Conservation (phyloP, 2,113 vertebrate genomes). For the Ictidomys tridecemlineatus region DNA sequence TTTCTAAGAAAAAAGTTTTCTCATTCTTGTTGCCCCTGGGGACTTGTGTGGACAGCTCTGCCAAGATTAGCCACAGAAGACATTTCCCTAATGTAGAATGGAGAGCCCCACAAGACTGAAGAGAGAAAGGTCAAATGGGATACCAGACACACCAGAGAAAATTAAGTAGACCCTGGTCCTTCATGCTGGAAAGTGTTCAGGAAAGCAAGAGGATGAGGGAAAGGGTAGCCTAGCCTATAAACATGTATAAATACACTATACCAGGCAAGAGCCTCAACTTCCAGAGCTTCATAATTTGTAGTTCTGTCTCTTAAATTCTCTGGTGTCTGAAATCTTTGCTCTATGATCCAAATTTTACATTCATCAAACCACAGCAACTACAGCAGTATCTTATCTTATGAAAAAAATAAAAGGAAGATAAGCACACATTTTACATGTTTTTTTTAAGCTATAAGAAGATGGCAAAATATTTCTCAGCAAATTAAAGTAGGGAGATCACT, state of each 20-base stretch:
- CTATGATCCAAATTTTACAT: background rate
- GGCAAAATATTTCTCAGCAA: background rate
- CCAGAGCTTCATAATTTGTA: fast-evolving
- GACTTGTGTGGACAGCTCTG: background rate
- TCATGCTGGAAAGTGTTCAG: fast-evolving
- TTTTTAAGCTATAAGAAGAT: background rate
- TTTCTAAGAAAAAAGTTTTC: background rate
- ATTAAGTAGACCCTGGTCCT: fast-evolving
- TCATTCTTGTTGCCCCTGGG: background rate
- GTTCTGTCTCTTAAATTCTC: background rate
- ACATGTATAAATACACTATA: fast-evolving
- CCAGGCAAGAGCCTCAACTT: background rate
- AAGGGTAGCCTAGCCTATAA: background rate
- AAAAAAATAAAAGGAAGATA: background rate
- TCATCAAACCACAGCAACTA: background rate
- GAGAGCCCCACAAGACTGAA: background rate
- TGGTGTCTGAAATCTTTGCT: background rate
- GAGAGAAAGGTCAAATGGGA: background rate
- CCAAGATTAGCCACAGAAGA: background rate
- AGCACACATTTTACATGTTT: background rate
- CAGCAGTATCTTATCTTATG: background rate
- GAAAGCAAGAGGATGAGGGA: fast-evolving
- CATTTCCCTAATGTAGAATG: background rate
- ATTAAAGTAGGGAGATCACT: background rate
- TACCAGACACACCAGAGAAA: background rate